Evolutionary conservation across 2,888 invertebrate species (phyloP), one percentile per base, ranked within the genome.

Genomic region (Xylota sylvarum): DNA sequence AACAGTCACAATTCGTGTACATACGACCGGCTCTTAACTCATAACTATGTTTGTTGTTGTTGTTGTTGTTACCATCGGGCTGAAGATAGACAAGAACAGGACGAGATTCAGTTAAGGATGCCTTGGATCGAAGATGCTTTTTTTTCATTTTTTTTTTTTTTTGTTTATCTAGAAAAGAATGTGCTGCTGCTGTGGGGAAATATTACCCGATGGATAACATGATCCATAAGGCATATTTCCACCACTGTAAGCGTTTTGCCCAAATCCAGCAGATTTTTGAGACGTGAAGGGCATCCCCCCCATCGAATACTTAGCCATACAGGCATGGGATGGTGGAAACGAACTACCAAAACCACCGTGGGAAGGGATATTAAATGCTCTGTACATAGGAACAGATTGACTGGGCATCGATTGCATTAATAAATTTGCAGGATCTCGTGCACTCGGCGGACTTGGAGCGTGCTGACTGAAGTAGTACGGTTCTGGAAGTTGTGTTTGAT

Each of bases 1-100:
- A 93, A 89, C 95, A 95, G 64, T 94, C 93, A 88, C 95, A 95
- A 43, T 94, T 94, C 10, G 93, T 92, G 82, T 94, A 93, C 86
- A 94, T 91, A 76, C 93, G 92, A 50, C 94, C 92, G 32, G 91
- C 93, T 3, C 93, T 62, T 23, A 56, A 4, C 7, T 56, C 65
- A 43, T 10, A 65, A 10, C 4, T 27, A 2, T 27, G 32, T 0
- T 6, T 4, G 12, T 14, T 14, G 12, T 19, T 52, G 27, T 32
- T 56, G 17, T 14, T 27, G 88, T 92, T 94, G 40, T 93, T 93
- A 69, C 89, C 89, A 67, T 89, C 88, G 87, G 90, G 90, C 91
- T 92, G 86, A 3, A 84, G 50, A 17, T 5, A 10, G 6, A 58
- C 10, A 5, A 43, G 35, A 19, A 5, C 27, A 9, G 27, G 10